phyloP scores from a whole-genome alignment of 1,140 invertebrate genomes.

The Leptopilina boulardi region DNA sequence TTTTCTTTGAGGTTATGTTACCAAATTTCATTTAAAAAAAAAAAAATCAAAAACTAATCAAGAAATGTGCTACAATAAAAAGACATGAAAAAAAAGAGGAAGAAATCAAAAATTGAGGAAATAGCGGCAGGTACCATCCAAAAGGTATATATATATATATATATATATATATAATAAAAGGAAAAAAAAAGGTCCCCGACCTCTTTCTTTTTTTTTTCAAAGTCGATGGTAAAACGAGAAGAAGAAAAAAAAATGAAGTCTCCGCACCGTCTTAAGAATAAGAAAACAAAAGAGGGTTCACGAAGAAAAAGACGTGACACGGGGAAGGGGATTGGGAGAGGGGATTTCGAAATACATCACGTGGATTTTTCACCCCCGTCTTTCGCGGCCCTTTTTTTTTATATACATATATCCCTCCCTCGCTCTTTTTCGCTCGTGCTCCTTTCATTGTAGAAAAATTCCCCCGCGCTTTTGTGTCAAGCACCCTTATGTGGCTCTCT shows the following conservation, averaged over 20 bases:
- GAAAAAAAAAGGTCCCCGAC: slow-evolving; percentile 8
- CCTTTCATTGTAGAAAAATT: slow-evolving; percentile 36
- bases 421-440: slow-evolving; percentile 43
- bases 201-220: slow-evolving; percentile 23
- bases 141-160: neutral
- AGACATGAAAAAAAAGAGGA: slow-evolving; percentile 14
- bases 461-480: slow-evolving; percentile 12
- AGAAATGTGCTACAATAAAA: too few species aligned
- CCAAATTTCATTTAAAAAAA: too few species aligned
- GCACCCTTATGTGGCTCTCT: slow-evolving; percentile 37
- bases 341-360: slow-evolving; percentile 4
- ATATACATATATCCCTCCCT: slow-evolving; percentile 43
- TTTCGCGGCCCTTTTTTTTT: slow-evolving; percentile 37
- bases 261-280: slow-evolving; percentile 18
- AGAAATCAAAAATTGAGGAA: slow-evolving; percentile 29
- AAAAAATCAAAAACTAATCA: too few species aligned
- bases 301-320: neutral
- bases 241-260: neutral
- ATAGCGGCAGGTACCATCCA: slow-evolving; percentile 26
- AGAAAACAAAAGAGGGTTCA: neutral
- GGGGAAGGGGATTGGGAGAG: neutral
- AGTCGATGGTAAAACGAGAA: slow-evolving; percentile 11
- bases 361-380: slow-evolving; percentile 21
- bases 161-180: neutral
- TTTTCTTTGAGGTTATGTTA: too few species aligned